Conservation (phyloP, 2,888 invertebrate species). For the Ischnus inquisitorius region DNA sequence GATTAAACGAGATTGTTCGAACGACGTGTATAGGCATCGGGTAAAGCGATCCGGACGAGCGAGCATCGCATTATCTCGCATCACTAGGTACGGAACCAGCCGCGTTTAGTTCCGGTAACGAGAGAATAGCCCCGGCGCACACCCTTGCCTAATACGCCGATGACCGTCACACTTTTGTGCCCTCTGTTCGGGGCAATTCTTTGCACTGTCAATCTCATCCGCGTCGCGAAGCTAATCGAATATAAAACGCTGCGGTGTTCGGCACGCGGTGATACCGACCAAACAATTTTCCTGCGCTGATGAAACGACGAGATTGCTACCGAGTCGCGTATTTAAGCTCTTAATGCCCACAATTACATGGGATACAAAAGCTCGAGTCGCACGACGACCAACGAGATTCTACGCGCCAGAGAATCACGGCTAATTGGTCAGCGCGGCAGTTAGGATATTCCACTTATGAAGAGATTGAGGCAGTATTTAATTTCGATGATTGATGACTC, state of each 20-base stretch:
- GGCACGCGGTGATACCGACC: neutral
- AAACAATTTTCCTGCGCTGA: constrained; percentile 29
- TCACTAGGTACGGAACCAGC: constrained; percentile 50
- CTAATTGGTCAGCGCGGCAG: neutral
- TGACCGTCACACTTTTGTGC: constrained; percentile 44
- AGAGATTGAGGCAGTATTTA: too few species aligned
- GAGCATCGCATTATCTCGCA: constrained; percentile 60
- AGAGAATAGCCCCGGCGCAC: constrained; percentile 44
- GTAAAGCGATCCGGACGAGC: constrained; percentile 54
- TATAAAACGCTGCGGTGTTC: constrained; percentile 3
- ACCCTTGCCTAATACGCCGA: constrained; percentile 48
- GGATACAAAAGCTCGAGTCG: neutral
- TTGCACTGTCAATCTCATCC: constrained; percentile 26
- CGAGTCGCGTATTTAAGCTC: constrained; percentile 19
- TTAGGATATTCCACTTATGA: neutral
- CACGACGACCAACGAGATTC: neutral
- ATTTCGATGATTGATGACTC: neutral
- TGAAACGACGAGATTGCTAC: constrained; percentile 38
- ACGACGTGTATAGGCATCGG: constrained; percentile 28
- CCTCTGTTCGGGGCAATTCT: constrained; percentile 29
- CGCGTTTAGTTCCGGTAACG: constrained; percentile 63
- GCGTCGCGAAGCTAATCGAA: constrained; percentile 37
- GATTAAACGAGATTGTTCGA: constrained; percentile 52
- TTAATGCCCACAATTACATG: constrained; percentile 22
- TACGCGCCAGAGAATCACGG: neutral